phyloP scores from a whole-genome alignment of 2,888 invertebrate species.

The Zhuqinia jingwanae region DNA sequence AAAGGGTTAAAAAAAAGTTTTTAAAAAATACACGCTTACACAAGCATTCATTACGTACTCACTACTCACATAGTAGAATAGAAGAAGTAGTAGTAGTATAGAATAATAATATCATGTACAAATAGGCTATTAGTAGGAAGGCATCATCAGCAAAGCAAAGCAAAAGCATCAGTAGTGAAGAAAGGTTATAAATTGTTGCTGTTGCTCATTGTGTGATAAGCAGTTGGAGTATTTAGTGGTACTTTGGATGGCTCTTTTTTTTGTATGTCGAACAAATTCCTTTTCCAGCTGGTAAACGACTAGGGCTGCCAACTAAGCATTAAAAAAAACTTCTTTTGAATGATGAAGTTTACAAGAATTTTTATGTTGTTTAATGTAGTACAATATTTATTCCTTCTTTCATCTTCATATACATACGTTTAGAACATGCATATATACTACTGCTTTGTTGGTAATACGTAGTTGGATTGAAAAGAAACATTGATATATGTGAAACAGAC shows the following conservation, averaged over 20 bases:
- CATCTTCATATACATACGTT: not conserved
- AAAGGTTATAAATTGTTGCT: conserved; percentile 71
- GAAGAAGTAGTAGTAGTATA: too few relatives aligned
- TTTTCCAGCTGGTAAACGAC: conserved; percentile 71
- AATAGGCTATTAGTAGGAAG: conserved; percentile 36
- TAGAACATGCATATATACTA: too few relatives aligned
- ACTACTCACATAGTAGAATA: too few relatives aligned
- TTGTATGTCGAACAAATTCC: conserved; percentile 66
- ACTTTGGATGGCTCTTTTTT: conserved; percentile 55
- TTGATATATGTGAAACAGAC: conserved; percentile 56
- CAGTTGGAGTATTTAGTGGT: conserved; percentile 37
- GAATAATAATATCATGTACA: not conserved
- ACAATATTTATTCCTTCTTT: conserved; percentile 41
- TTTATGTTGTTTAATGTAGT: conserved; percentile 56
- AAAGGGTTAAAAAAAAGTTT: not conserved
- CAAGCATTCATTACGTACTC: too few relatives aligned
- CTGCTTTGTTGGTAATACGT: not conserved
- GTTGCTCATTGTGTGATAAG: conserved; percentile 63
- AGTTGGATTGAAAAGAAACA: conserved; percentile 39
- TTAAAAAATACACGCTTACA: too few relatives aligned
- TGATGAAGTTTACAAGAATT: conserved; percentile 63
- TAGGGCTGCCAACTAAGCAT: conserved; percentile 61
- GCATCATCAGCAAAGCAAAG: conserved; percentile 22
- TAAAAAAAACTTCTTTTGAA: conserved; percentile 56
- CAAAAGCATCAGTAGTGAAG: conserved; percentile 47